Base-by-base conservation (phyloP, 2,888 invertebrate species). In the Pseudoips prasinana region DNA sequence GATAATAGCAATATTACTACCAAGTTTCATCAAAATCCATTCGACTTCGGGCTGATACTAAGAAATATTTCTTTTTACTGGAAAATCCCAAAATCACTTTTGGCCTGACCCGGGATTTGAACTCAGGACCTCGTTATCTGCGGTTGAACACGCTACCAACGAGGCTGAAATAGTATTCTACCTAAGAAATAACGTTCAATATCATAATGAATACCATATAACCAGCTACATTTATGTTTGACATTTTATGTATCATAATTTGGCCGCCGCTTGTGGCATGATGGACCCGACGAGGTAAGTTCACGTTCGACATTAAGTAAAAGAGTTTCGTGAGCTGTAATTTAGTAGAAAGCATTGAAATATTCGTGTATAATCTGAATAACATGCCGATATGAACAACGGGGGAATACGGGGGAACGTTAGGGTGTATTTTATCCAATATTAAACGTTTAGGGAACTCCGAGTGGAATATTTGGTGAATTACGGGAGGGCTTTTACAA, bases 301-400 rank as follows among this genome's bases (percentile, higher is more conserved):
- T 72, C 57, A 68, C 61, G 64, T 64, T 71, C 69, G 68, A 73
- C 76, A 74, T 80, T 80, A 79, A 79, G 77, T 78, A 79, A 83
- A 85, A 84, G 80, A 81, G 76, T 81, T 79, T 69, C 84, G 83
- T 84, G 80, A 73, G 77, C 78, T 81, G 83, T 87, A 87, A 88
- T 88, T 88, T 87, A 84, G 84, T 86, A 87, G 84, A 88, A 85
- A 87, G 87, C 88, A 86, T 87, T 86, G 88, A 87, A 87, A 86
- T 86, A 86, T 87, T 87, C 87, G 85, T 88, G 87, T 87, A 82
- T 87, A 87, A 86, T 88, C 85, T 84, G 83, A 86, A 87, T 87
- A 88, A 87, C 88, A 88, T 88, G 86, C 81, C 84, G 78, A 88
- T 87, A 88, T 88, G 87, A 87, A 85, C 86, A 84, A 80, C 87